These are phyloP conservation scores for Hippocampus guttulatus DNA, from an alignment of 2,113 vertebrate genomes.

Conservation along the genomic window DNA sequence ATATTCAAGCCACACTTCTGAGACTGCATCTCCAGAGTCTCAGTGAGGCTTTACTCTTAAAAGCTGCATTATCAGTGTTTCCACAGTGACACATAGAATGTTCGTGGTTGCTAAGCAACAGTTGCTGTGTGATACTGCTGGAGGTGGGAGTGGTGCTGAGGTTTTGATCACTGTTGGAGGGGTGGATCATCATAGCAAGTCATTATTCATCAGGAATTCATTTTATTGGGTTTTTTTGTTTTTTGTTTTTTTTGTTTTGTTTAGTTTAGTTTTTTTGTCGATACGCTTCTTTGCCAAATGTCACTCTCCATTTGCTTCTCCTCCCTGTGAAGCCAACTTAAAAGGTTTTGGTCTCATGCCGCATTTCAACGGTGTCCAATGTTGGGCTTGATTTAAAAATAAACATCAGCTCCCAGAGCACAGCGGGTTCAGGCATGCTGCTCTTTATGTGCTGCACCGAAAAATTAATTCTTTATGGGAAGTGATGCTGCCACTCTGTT, in stretches of 20 bases:
- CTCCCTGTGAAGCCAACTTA: constrained; percentile 25
- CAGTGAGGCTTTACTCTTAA: constrained; percentile 7
- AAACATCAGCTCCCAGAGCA: constrained; percentile 16
- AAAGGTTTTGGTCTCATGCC: not conserved
- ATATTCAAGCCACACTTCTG: not conserved
- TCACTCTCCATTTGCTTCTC: not conserved
- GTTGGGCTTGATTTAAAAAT: constrained; percentile 23
- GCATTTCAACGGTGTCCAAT: not conserved
- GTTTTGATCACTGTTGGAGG: constrained; percentile 10
- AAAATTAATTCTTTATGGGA: constrained; percentile 54
- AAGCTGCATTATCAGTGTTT: constrained; percentile 49
- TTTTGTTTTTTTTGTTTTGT: not conserved
- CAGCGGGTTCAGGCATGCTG: constrained; percentile 14
- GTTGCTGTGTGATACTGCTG: constrained; percentile 76
- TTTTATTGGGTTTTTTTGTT: constrained; percentile 14
- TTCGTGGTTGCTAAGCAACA: constrained; percentile 76
- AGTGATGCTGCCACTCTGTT: constrained; percentile 41
- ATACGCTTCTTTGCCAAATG: not conserved
- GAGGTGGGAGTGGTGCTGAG: constrained; percentile 49
- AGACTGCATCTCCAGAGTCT: not conserved
- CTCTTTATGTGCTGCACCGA: constrained; percentile 35
- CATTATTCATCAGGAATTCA: constrained; percentile 7
- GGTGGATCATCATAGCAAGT: constrained; percentile 18
- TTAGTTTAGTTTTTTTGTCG: constrained; percentile 27
- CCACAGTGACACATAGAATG: constrained; percentile 55